phyloP scores from a whole-genome alignment of 2,797 vertebrate genomes.

The Tadarida brasiliensis region DNA sequence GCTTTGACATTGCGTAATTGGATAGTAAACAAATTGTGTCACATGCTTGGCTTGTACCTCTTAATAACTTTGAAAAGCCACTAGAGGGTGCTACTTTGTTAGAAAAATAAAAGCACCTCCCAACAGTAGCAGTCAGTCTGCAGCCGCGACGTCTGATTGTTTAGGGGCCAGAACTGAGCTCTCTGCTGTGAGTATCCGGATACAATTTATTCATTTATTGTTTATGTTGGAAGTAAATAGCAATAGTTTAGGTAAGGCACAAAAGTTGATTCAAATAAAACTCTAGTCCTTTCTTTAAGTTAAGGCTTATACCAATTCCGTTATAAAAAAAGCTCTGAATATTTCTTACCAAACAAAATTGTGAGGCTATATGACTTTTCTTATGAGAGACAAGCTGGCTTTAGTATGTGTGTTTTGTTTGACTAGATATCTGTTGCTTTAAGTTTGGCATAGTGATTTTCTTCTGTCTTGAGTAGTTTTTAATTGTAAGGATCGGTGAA shows the following conservation, averaged over 20 bases:
- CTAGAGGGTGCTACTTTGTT: constrained; percentile 81
- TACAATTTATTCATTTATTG: constrained; percentile 75
- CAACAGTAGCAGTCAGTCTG: constrained; percentile 72
- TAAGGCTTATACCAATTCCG: constrained; percentile 30
- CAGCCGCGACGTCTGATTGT: constrained; percentile 60
- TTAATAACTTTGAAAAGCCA: constrained; percentile 54
- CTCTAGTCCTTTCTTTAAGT: constrained; percentile 36
- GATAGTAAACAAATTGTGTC: constrained; percentile 79
- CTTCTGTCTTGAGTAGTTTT: constrained; percentile 43
- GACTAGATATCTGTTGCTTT: constrained; percentile 24
- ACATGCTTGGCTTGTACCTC: background rate
- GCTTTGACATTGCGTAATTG: constrained; percentile 68
- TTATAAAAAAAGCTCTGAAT: constrained; percentile 35
- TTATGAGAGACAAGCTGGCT: constrained; percentile 51
- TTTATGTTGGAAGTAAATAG: constrained; percentile 74
- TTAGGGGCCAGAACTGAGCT: constrained; percentile 72
- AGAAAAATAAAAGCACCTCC: constrained; percentile 76
- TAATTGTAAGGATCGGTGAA: background rate
- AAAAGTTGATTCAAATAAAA: constrained; percentile 75
- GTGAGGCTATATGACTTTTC: constrained; percentile 71
- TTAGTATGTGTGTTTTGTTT: constrained; percentile 10
- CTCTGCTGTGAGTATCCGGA: constrained; percentile 74
- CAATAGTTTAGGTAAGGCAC: constrained; percentile 61
- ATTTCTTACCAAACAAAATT: constrained; percentile 74
- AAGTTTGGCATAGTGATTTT: constrained; percentile 63